phyloP scores from a whole-genome alignment of 2,888 invertebrate genomes.

The Trisateles emortualis region DNA sequence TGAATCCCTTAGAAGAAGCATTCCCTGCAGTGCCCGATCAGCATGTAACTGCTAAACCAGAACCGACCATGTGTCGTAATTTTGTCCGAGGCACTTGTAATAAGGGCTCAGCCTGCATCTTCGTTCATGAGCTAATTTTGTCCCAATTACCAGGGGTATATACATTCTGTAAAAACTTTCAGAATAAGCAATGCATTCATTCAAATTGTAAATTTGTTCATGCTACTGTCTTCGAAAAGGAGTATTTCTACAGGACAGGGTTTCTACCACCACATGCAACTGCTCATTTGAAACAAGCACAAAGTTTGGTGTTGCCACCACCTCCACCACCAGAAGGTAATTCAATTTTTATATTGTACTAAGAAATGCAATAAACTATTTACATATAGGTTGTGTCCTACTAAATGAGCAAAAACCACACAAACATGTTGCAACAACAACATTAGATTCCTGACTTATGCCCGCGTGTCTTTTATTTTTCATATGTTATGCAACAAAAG shows the following conservation, averaged over 20 bases:
- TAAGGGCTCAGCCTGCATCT: conserved; percentile 63
- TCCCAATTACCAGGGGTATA: conserved; percentile 63
- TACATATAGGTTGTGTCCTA: no score
- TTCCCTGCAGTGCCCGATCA: neutral
- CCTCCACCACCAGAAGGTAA: conserved; percentile 33
- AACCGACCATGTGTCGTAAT: conserved; percentile 64
- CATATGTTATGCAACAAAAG: no score
- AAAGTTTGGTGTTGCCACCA: no score
- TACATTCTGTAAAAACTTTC: conserved; percentile 72
- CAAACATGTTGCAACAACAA: no score
- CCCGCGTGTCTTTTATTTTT: no score
- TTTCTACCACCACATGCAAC: conserved; percentile 62
- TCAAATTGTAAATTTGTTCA: conserved; percentile 72
- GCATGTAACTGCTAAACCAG: neutral
- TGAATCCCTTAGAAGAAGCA: neutral
- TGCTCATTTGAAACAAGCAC: conserved; percentile 53
- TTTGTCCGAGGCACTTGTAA: conserved; percentile 68
- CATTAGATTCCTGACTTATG: no score
- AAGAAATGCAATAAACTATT: no score
- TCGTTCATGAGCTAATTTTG: conserved; percentile 62
- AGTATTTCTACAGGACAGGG: conserved; percentile 65
- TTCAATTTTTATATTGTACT: no score
- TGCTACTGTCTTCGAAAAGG: conserved; percentile 72
- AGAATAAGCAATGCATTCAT: conserved; percentile 61
- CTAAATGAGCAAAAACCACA: no score